Evolutionary conservation across 2,888 invertebrate species (phyloP), one percentile per base, ranked within the genome.

Genomic region (Cyclophora albipunctata): DNA sequence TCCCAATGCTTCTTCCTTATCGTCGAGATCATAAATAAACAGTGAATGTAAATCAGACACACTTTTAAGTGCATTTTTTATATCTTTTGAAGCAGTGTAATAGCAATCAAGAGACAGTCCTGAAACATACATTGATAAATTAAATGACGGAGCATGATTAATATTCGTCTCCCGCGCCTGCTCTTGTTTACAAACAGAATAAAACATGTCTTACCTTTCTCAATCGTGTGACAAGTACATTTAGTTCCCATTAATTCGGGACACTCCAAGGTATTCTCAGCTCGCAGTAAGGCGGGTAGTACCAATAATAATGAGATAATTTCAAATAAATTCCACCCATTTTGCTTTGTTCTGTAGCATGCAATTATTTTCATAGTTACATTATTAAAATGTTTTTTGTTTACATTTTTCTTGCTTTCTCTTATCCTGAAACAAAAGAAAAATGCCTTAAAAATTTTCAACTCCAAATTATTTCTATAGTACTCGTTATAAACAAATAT

Each of bases 171-270:
- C 46, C 43, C 50, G 41, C 50, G 49, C 46, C 42, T 37, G 33
- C 44, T 40, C 34, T 35, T 45, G 42, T 47, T 33, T 37, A 37
- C 37, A 5, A 0, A 5, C 4, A 4, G 37, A 37, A 37, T 37
- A 20, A 40, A 37, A 48, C 37, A 37, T 42, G 37, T 64, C 90
- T 90, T 83, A 92, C 92, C 96, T 81, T 96, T 95, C 84, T 96
- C 96, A 81, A 96, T 95, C 78, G 94, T 94, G 90, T 96, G 96
- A 86, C 97, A 97, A 37, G 96, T 95, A 84, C 97, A 97, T 74
- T 93, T 93, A 81, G 92, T 93, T 70, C 91, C 91, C 68, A 92
- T 91, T 72, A 92, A 90, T 75, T 92, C 92, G 55, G 94, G 93
- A 81, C 95, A 95, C 74, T 75, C 84, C 82, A 85, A 61, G 81